Evolutionary conservation across 2,113 vertebrate genomes (phyloP), one percentile per base, ranked within the genome.

Genomic region (Psittacula cyanocephala): DNA sequence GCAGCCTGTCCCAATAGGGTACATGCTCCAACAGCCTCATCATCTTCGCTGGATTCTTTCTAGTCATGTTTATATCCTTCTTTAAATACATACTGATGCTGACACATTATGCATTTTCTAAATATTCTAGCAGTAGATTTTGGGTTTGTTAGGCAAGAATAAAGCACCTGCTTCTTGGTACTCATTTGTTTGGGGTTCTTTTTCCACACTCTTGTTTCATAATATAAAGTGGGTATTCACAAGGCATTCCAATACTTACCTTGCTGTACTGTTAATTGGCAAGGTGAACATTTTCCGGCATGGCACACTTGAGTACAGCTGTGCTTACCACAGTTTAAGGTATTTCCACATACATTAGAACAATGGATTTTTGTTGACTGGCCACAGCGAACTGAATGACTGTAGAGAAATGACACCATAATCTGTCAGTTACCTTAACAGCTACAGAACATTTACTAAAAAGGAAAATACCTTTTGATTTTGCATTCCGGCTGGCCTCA

Each of bases 321-420:
- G 97, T 99, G 99, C 89, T 98, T 97, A 43, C 97, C 98, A 97
- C 99, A 99, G 96, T 99, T 99, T 79, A 99, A 97, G 72, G 97
- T 50, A 90, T 98, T 98, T 18, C 98, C 98, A 92, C 99, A 99
- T 33, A 98, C 98, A 67, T 98, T 98, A 86, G 98, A 98, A 95
- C 99, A 99, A 77, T 96, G 98, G 80, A 99, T 98, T 71, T 98
- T 97, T 29, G 97, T 90, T 13, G 98, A 97, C 33, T 99, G 99
- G 77, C 99, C 99, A 91, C 99, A 99, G 80, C 99, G 99, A 97
- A 99, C 98, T 25, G 98, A 99, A 77, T 99, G 99, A 97, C 99
- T 99, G 79, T n/a, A 91, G 81, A 96, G 59, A 95, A 89, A 97
- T 8, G 13, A 87, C 4, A 94, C 7, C 52, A 89, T 1, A 93